phyloP scores from a whole-genome alignment of 1,140 invertebrate species.

The Leptinotarsa texana region DNA sequence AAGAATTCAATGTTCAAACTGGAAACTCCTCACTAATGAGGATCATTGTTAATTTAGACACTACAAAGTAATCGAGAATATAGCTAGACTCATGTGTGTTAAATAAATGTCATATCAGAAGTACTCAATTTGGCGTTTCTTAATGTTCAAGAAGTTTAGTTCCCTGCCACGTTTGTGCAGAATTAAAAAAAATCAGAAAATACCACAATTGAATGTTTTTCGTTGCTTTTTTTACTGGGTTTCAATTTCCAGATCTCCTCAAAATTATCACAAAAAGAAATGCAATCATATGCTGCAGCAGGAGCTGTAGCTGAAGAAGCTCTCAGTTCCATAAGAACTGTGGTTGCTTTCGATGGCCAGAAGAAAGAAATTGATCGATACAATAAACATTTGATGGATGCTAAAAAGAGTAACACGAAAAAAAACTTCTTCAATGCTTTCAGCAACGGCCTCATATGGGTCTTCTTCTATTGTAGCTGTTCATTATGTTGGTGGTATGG shows the following conservation, averaged over 20 bases:
- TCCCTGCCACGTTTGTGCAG: no score
- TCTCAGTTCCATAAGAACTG: constrained; percentile 75
- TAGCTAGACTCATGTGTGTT: no score
- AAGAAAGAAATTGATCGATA: constrained; percentile 72
- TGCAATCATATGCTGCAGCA: constrained; percentile 72
- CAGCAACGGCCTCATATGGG: constrained; percentile 72
- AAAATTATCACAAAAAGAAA: constrained; percentile 64
- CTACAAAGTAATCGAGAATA: no score
- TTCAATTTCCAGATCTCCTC: constrained; percentile 41
- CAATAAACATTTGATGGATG: constrained; percentile 62
- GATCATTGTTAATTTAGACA: no score
- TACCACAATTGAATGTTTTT: no score
- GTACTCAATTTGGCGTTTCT: no score
- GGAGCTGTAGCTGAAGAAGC: constrained; percentile 82
- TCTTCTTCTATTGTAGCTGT: constrained; percentile 77
- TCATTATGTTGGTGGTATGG: constrained; percentile 86
- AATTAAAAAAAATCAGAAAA: no score
- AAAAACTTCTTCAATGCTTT: constrained; percentile 71
- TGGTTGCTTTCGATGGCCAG: constrained; percentile 82
- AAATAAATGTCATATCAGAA: no score
- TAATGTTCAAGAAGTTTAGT: no score
- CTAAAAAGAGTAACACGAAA: constrained; percentile 69
- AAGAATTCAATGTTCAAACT: no score
- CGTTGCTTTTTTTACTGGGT: not conserved
- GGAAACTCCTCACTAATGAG: no score